phyloP scores from a whole-genome alignment of 2,888 invertebrate genomes.

The Dyspetes luteomarginatus region DNA sequence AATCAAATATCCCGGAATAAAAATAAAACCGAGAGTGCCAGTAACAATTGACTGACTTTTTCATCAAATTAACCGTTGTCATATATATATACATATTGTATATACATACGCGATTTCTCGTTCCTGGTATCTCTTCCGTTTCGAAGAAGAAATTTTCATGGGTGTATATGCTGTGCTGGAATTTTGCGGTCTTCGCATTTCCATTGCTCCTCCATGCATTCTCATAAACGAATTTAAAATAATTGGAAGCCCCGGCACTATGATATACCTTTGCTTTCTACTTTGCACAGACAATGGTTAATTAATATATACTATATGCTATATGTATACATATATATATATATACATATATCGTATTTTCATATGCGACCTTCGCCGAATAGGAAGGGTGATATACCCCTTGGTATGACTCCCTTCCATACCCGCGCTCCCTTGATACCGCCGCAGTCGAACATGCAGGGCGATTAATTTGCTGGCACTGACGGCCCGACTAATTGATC shows the following conservation, averaged over 20 bases:
- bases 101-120: too few relatives aligned
- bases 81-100: too few relatives aligned
- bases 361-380: slow-evolving; percentile 10
- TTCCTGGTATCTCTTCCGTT: too few relatives aligned
- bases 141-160: too few relatives aligned
- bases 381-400: slow-evolving; percentile 46
- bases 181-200: background rate
- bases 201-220: background rate
- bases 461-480: slow-evolving; percentile 65
- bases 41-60: too few relatives aligned
- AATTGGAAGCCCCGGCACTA: slow-evolving; percentile 27
- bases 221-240: slow-evolving; percentile 30
- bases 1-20: too few relatives aligned
- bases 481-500: slow-evolving; percentile 66
- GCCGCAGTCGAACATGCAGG: slow-evolving; percentile 44
- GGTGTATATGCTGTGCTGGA: background rate
- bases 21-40: too few relatives aligned
- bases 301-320: slow-evolving; percentile 49
- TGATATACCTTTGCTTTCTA: slow-evolving; percentile 17
- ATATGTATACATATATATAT: slow-evolving; percentile 1
- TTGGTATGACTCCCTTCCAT: background rate
- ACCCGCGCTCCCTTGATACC: slow-evolving; percentile 6
- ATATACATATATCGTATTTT: background rate
- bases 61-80: too few relatives aligned
- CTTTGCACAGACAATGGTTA: slow-evolving; percentile 54